phyloP scores from a whole-genome alignment of 2,113 vertebrate genomes.

The Cyphomyrus plagiostoma region DNA sequence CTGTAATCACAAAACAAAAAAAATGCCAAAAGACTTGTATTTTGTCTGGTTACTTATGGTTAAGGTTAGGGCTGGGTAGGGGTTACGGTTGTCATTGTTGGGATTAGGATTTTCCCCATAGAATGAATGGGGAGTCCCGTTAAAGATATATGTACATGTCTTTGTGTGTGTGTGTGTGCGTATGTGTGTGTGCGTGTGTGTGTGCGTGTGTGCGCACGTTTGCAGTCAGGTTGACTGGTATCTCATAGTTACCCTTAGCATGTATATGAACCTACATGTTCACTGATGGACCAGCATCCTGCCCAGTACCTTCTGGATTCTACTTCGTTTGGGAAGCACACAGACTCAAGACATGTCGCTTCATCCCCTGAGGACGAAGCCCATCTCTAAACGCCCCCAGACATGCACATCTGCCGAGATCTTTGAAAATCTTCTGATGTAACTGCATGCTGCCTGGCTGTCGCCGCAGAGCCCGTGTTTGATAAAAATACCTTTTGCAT shows the following conservation, averaged over 20 bases:
- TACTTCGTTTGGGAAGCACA: background rate
- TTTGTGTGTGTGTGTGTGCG: background rate
- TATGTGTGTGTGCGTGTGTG: background rate
- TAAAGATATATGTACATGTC: background rate
- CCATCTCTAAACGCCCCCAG: background rate
- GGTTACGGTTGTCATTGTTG: too few relatives aligned
- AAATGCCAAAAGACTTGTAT: too few relatives aligned
- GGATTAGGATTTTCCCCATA: too few relatives aligned
- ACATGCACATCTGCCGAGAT: background rate
- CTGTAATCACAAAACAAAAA: too few relatives aligned
- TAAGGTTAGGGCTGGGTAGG: too few relatives aligned
- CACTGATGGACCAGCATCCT: background rate
- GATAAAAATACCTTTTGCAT: background rate
- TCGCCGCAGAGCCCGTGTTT: background rate
- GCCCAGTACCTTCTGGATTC: background rate
- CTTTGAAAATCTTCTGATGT: background rate
- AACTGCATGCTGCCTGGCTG: background rate
- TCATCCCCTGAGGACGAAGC: background rate
- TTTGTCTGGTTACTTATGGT: too few relatives aligned
- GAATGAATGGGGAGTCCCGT: too few relatives aligned
- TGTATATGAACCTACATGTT: background rate
- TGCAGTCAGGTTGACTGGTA: background rate
- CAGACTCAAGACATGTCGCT: background rate
- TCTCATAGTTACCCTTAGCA: background rate
- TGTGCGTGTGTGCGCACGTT: background rate